Base-by-base conservation (phyloP, 2,113 vertebrate genomes). In the Pyrgilauda ruficollis region DNA sequence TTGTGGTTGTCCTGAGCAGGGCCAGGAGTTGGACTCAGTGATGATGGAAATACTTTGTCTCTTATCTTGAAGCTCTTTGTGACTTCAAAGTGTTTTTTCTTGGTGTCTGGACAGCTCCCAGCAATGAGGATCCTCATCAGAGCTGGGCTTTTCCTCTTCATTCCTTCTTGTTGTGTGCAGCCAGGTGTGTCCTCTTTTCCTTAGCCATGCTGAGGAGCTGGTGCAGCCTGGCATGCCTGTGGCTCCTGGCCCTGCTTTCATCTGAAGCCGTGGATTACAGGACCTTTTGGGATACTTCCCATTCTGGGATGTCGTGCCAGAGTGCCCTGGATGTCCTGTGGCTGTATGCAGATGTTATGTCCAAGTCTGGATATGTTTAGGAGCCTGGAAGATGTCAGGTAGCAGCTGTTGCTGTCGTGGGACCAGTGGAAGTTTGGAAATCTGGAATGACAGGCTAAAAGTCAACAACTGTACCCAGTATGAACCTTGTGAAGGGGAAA, bases 281-380 rank as follows among this genome's bases (percentile, higher is more conserved):
- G 7, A 9, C 39, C 35, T 80, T 15, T 6, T 20, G 30, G 37
- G n/a, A 24, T 15, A 22, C 1, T 50, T 6, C 33, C 41, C 30
- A 7, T 17, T 37, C 46, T 8, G 49, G 63, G 33, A 46, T 8
- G 4, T 28, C 0, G 0, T 62, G 46, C 23, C 53, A 13, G 37
- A 62, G 39, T 14, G 31, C n/a, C 76, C 46, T 46, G 28, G 49
- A n/a, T 0, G 0, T 59, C 14, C 49, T 12, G 24, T 35, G n/a
- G n/a, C 31, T 30, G 23, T 33, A 23, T 44, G 31, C 24, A 68
- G 67, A 33, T 30, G 16, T n/a, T 89, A 21, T 15, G 23, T 20
- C 52, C 31, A 41, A 7, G 21, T 35, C 56, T 72, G 72, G 28
- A 5, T 43, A 11, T 8, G 43, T 13, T 83, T 31, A 53, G 63